phyloP scores from a whole-genome alignment of 2,113 vertebrate species.

The Plestiodon gilberti region DNA sequence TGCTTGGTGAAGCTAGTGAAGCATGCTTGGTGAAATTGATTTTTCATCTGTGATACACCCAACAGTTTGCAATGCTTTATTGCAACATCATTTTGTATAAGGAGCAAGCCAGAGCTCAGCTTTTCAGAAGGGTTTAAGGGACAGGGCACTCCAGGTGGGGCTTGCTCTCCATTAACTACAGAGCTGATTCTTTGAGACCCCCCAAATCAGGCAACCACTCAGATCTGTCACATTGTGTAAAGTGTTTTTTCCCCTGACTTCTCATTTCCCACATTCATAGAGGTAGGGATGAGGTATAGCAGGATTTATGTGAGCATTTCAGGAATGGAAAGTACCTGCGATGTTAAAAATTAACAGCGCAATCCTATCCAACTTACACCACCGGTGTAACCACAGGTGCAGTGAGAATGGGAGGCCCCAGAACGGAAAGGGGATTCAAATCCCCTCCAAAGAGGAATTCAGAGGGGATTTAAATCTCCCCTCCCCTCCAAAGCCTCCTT shows the following conservation, averaged over 20 bases:
- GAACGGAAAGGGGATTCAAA: no score
- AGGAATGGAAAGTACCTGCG: background rate
- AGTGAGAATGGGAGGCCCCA: no score
- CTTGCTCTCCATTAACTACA: background rate
- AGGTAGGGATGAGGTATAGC: background rate
- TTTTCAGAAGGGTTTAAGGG: background rate
- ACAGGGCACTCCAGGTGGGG: no score
- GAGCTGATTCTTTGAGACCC: no score
- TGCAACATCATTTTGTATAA: background rate
- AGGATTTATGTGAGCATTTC: background rate
- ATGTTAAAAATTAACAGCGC: no score
- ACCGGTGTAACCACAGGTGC: no score
- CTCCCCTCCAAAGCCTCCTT: no score
- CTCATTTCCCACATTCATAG: background rate
- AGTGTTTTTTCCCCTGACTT: background rate
- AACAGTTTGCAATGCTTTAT: background rate
- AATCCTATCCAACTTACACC: no score
- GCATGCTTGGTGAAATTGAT: background rate
- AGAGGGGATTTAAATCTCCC: no score
- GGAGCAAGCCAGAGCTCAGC: background rate
- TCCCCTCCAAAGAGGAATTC: no score
- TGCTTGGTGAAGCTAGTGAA: conserved; percentile 11
- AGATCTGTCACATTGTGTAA: background rate
- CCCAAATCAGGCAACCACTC: no score
- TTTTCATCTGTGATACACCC: background rate